Evolutionary conservation across 2,113 vertebrate genomes (phyloP).

Genomic region (Psittacus erithacus): DNA sequence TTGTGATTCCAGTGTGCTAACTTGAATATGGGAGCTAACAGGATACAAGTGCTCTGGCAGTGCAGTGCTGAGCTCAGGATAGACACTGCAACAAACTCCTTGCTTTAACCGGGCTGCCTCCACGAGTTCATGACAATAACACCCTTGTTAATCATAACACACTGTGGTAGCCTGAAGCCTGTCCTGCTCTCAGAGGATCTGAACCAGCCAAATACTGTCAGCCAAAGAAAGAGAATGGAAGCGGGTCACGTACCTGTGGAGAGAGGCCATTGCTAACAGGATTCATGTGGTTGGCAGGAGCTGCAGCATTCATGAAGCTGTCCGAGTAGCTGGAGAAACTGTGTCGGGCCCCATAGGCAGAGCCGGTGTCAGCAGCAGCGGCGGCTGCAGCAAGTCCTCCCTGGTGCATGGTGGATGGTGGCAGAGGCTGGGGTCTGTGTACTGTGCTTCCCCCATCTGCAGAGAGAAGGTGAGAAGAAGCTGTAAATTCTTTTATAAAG

Average conservation of each 20-base stretch:
- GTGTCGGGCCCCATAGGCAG: slow-evolving; percentile 93
- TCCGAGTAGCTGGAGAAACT: slow-evolving; percentile 98
- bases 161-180: background rate
- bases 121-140: background rate
- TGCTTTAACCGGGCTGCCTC: background rate
- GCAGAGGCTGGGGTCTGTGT: slow-evolving; percentile 96
- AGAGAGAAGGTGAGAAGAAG: background rate
- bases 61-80: background rate
- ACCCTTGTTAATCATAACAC: background rate
- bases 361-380: slow-evolving; percentile 80
- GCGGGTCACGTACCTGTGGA: slow-evolving; percentile 85
- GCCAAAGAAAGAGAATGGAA: background rate
- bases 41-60: background rate
- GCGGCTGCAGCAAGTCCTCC: slow-evolving; percentile 81
- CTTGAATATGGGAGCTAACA: background rate
- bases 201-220: background rate
- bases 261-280: slow-evolving; percentile 96
- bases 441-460: slow-evolving; percentile 92
- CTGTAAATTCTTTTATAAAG: background rate
- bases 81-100: background rate
- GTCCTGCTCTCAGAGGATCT: background rate
- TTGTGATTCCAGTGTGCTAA: background rate
- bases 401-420: slow-evolving; percentile 98
- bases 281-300: slow-evolving; percentile 97
- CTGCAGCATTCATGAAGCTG: slow-evolving; percentile 94